Base-by-base conservation (phyloP, 2,113 vertebrate species). In the Furnarius figulus region DNA sequence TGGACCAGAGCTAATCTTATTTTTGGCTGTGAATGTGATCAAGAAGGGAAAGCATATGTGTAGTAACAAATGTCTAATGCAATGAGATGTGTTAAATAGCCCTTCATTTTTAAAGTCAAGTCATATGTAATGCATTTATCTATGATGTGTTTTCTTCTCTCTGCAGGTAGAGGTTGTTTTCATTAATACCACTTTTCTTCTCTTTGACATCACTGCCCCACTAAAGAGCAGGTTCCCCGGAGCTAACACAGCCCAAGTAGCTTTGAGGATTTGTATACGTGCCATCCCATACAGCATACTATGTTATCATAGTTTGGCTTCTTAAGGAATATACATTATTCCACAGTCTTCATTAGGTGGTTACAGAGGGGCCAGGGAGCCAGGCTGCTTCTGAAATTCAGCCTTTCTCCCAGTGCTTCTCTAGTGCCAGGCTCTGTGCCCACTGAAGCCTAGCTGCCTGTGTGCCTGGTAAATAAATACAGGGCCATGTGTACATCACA, bases 11-110 rank as follows among this genome's bases (percentile, higher is more conserved):
- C 84, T 94, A 94, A 94, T 95, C 90, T 92, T 85, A 89, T 96
- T 97, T 97, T 96, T 96, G 95, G 94, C 92, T 95, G 72, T 83
- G 89, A 96, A 96, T 95, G 86, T 89, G 89, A 91, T 94, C 94
- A 75, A 85, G 89, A 77, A 88, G 76, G 72, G 67, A 96, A 92
- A 74, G 81, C 5, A 31, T 25, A 52, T 82, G 89, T 92, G 86
- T 85, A 79, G 87, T 67, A 87, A 72, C 53, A 86, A 87, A 93
- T 42, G 22, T 17, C n/a, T 86, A 75, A 86, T 81, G 89, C 84
- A 81, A 56, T 53, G 80, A 50, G 30, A 75, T 25, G 14, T 72
- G 82, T 88, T 95, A 81, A 88, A 56, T 31, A 93, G 47, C 76
- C 61, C 73, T 89, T 44, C 65, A 58, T 78, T 84, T 67, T 61